Percentiles rank a stretch among this genome's conserved stretches.
Evolutionary conservation across 2,113 vertebrate genomes (phyloP).

Genomic region (Paratilapia polleni): DNA sequence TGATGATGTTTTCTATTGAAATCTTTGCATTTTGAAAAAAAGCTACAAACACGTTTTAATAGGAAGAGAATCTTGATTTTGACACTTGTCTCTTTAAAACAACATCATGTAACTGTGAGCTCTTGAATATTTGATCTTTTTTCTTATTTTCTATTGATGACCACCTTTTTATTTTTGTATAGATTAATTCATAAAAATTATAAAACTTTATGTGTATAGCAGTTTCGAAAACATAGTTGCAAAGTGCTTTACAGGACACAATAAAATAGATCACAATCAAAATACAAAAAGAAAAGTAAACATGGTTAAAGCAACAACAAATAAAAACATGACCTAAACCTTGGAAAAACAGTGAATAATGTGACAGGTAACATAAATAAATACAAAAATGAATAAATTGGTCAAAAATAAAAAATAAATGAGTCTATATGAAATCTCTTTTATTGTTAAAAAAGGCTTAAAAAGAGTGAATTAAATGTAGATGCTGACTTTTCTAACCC

Average conservation of each 20-base stretch:
- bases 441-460: neutral
- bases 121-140: neutral
- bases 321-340: fast-evolving
- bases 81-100: neutral
- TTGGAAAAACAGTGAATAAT: neutral
- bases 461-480: neutral
- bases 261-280: neutral
- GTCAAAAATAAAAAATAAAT: neutral
- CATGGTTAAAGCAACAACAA: neutral
- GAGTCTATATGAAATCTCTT: neutral
- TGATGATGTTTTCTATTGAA: neutral
- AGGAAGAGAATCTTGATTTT: too few species aligned
- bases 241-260: neutral
- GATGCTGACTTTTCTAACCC: neutral
- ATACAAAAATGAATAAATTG: neutral
- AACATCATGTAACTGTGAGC: too few species aligned
- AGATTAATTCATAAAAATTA: neutral
- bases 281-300: neutral
- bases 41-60: neutral
- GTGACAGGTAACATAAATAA: neutral
- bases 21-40: neutral
- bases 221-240: fast-evolving
- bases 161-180: fast-evolving
- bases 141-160: neutral
- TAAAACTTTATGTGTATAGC: neutral